phyloP scores from a whole-genome alignment of 2,113 vertebrate species.

The Oncorhynchus masou region DNA sequence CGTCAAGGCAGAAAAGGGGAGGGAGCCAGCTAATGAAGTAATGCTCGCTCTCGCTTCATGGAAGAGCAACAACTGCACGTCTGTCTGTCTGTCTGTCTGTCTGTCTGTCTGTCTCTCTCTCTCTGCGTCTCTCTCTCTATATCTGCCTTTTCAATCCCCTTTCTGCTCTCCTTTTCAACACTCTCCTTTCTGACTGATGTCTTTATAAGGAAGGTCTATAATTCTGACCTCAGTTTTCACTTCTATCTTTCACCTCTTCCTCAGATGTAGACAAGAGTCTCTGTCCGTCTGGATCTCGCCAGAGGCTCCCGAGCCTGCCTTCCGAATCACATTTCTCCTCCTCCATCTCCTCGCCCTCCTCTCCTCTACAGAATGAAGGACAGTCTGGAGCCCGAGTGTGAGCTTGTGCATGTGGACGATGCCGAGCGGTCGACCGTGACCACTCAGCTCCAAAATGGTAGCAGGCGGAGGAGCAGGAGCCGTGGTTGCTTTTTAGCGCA shows the following conservation, averaged over 20 bases:
- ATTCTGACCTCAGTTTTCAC: not conserved
- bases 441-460: not conserved
- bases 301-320: constrained; percentile 5
- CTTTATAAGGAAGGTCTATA: not conserved
- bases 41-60: not conserved
- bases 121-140: too few species aligned
- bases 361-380: constrained; percentile 5
- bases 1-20: not conserved
- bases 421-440: not conserved
- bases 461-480: not conserved
- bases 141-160: not conserved
- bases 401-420: constrained; percentile 12
- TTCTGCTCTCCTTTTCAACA: not conserved
- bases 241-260: not conserved
- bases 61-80: not conserved
- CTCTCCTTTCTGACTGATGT: not conserved
- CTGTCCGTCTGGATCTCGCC: constrained; percentile 34
- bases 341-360: not conserved
- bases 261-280: constrained; percentile 34
- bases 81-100: not conserved
- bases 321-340: not conserved
- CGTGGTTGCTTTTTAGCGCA: not conserved
- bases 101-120: not conserved
- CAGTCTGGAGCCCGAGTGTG: not conserved
- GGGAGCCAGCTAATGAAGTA: constrained; percentile 10